Percentiles rank a stretch among this genome's conserved stretches.
Conservation (phyloP, 2,113 vertebrate species). For the Entelurus aequoreus region DNA sequence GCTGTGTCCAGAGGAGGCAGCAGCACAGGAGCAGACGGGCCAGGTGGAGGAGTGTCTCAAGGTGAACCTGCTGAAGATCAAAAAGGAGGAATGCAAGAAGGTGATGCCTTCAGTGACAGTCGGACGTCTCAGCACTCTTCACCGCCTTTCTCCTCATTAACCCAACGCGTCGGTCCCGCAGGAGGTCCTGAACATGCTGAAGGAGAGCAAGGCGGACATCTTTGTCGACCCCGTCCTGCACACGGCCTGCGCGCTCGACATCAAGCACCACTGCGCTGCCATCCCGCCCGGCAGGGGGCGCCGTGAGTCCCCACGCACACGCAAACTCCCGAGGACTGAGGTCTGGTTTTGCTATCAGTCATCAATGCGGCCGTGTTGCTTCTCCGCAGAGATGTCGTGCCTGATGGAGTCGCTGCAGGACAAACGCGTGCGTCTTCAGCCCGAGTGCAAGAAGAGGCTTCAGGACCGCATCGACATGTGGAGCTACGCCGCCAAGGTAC, state of each 20-base stretch:
- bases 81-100: constrained; percentile 87
- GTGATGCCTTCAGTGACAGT: constrained; percentile 53
- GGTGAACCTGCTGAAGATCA: constrained; percentile 93
- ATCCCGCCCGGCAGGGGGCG: constrained; percentile 90
- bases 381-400: constrained; percentile 90
- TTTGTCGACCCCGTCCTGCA: constrained; percentile 97
- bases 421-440: constrained; percentile 92
- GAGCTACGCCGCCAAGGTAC: constrained; percentile 95
- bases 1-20: constrained; percentile 91
- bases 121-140: no score
- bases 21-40: constrained; percentile 95
- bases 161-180: constrained; percentile 37
- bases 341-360: no score
- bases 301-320: constrained; percentile 77
- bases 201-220: constrained; percentile 97
- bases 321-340: not conserved
- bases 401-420: constrained; percentile 95
- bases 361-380: not conserved
- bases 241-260: constrained; percentile 93
- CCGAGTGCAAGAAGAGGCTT: constrained; percentile 96
- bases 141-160: not conserved
- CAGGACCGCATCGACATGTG: constrained; percentile 98
- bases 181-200: constrained; percentile 97
- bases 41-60: constrained; percentile 98
- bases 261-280: constrained; percentile 96